Base-by-base conservation (phyloP, 1,140 invertebrate genomes). In the Drosophila arizonae region DNA sequence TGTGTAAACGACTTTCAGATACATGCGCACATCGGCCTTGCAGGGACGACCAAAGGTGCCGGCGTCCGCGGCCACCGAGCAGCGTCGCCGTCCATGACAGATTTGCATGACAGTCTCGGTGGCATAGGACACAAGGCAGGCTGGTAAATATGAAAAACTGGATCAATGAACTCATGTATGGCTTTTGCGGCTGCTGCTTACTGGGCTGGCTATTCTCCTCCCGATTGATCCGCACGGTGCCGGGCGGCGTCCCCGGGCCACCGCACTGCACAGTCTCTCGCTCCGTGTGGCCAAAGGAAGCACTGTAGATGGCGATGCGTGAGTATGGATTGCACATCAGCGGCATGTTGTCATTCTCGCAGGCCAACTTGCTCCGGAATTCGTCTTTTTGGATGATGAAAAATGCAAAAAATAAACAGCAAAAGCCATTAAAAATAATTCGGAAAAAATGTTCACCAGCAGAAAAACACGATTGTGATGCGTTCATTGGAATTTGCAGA, bases 1-100 rank as follows among this genome's bases (percentile, higher is more conserved):
- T 10, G 97, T 97, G 92, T 97, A 98, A 62, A 97, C 95, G 51
- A 97, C 96, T 93, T 96, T 97, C 64, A 98, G 94, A 92, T 98
- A 98, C 92, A 97, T 96, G 63, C 95, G 94, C 75, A 96, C 96
- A 56, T 96, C 95, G 0, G 94, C 93, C 58, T 94, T 93, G 91
- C 97, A 98, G 0, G 97, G 97, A 80, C 95, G 95, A 11, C 96
- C 96, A 90, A 98, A 98, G 63, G 96, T 96, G 51, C 95, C 94
- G 48, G 95, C 94, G 90, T 97, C 96, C 1, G 96, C 97, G 8
- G 95, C 94, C 17, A 98, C 92, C 10, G 95, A 94, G 90, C 97
- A 98, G 39, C 94, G 94, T 64, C 96, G 93, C 86, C 96, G 95
- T 6, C 97, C 97, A 92, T 98, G 97, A 92, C 97, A 98, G 67